These are phyloP conservation scores for Astropecten irregularis DNA, from an alignment of 53 echinoderm and acorn worm genomes.

Conservation along the genomic window DNA sequence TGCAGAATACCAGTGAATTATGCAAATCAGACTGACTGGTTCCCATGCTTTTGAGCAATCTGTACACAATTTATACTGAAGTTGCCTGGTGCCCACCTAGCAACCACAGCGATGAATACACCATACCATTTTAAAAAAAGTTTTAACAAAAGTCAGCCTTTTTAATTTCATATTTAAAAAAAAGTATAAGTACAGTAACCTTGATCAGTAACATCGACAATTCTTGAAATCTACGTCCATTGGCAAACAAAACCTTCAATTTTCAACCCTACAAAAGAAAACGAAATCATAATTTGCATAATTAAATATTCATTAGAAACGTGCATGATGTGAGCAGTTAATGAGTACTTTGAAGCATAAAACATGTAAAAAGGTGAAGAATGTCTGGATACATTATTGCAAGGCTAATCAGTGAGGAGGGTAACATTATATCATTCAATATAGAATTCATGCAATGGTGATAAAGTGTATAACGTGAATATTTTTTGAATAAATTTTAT, in stretches of 20 bases:
- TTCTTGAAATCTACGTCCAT: not conserved
- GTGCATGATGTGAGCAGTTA: not conserved
- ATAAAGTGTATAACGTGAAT: constrained; percentile 6
- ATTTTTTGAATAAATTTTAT: not conserved
- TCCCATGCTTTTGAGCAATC: not conserved
- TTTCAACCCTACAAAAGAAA: not conserved
- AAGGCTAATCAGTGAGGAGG: constrained; percentile 24
- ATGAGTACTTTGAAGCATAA: constrained; percentile 49
- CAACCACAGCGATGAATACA: not conserved
- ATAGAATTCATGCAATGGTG: constrained; percentile 40
- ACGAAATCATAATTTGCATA: constrained; percentile 44
- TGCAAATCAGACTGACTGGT: constrained; percentile 7
- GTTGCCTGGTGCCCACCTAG: not conserved
- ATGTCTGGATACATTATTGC: constrained; percentile 29
- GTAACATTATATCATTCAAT: not conserved
- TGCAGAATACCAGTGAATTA: not conserved
- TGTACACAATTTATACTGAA: not conserved
- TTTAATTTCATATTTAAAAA: not conserved
- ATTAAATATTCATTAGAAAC: constrained; percentile 36
- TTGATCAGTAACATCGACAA: not conserved
- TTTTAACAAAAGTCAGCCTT: constrained; percentile 43
- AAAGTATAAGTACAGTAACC: constrained; percentile 31
- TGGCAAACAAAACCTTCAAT: not conserved
- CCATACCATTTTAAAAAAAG: not conserved
- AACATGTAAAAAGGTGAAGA: constrained; percentile 29